A percentile compares a stretch with the other conserved stretches of the same genome.
Conservation (phyloP, 2,113 vertebrate species). For the Salvelinus fontinalis region DNA sequence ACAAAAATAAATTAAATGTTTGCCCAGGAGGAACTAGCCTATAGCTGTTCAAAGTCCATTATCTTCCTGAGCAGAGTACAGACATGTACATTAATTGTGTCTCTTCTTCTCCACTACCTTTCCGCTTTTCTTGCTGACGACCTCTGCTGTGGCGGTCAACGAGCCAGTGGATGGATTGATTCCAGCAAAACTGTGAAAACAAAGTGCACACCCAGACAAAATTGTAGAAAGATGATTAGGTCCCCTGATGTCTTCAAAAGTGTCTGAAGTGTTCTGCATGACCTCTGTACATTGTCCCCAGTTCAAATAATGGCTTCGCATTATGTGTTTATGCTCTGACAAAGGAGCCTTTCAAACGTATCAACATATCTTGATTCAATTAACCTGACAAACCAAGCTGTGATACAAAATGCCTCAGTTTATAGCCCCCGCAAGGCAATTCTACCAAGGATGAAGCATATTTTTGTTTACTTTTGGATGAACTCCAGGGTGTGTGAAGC, state of each 20-base stretch:
- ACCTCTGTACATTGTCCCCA: background rate
- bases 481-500: background rate
- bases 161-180: no score
- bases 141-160: no score
- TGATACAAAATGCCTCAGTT: background rate
- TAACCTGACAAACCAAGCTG: background rate
- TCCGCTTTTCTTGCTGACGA: no score
- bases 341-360: background rate
- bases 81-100: no score
- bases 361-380: background rate
- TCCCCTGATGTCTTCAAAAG: background rate
- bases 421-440: no score
- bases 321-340: background rate
- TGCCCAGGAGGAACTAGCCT: no score
- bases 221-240: background rate
- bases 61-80: no score
- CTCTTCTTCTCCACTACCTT: no score
- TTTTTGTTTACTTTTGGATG: background rate
- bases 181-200: background rate
- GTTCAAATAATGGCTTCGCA: background rate
- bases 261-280: background rate
- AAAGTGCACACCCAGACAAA: background rate
- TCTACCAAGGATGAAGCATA: background rate
- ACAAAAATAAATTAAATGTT: no score
- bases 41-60: no score